Evolutionary conservation across 1,140 invertebrate genomes (phyloP).

Genomic region (Aphis gossypii): DNA sequence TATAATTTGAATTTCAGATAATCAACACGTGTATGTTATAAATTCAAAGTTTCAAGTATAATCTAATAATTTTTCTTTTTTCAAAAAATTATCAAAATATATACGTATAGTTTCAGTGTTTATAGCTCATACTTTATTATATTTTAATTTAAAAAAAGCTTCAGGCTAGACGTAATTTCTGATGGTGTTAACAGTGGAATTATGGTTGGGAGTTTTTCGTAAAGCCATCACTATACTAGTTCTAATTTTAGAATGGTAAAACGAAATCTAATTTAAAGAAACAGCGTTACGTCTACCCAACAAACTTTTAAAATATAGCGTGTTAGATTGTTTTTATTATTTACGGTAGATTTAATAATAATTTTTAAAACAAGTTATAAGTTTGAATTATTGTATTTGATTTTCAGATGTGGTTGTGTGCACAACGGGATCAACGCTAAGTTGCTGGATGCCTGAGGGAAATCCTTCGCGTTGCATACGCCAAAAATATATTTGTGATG

Average conservation of each 20-base stretch:
- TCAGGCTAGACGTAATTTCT: neutral
- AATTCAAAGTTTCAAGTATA: neutral
- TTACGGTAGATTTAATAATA: neutral
- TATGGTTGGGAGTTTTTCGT: neutral
- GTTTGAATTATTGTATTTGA: neutral
- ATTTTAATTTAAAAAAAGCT: neutral
- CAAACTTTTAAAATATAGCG: neutral
- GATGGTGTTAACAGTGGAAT: neutral
- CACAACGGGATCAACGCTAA: constrained; percentile 1
- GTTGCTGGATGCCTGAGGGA: constrained; percentile 33
- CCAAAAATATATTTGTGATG: constrained; percentile 65
- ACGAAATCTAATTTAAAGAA: neutral
- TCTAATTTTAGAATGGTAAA: neutral
- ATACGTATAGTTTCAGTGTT: neutral
- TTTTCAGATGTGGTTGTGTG: constrained; percentile 20
- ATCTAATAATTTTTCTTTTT: neutral
- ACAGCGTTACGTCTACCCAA: neutral
- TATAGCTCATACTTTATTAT: neutral
- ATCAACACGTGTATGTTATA: neutral
- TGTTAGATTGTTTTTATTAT: neutral
- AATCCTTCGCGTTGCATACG: constrained; percentile 61
- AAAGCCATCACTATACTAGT: neutral
- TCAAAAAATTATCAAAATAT: neutral
- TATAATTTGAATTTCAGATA: neutral
- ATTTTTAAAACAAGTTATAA: neutral